Percentiles rank a stretch among this genome's conserved stretches.
phyloP scores from a whole-genome alignment of 2,113 vertebrate species.

The Terrapene triunguis region DNA sequence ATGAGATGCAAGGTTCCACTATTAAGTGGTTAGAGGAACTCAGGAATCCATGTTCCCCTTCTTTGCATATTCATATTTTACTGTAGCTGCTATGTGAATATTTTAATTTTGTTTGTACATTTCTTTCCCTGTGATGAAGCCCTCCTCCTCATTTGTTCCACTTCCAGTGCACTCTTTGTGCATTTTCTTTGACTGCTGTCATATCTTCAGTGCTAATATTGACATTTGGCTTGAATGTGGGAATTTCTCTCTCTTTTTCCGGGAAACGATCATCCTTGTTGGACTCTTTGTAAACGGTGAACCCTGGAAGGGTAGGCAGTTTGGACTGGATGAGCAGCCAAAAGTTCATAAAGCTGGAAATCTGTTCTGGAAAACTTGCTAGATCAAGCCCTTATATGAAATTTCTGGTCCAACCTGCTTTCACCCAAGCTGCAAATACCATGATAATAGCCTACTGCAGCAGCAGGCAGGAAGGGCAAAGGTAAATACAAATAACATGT shows the following conservation, averaged over 20 bases:
- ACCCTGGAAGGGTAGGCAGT: conserved; percentile 52
- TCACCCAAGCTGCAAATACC: not conserved
- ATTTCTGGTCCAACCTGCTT: not conserved
- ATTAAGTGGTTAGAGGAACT: conserved; percentile 3
- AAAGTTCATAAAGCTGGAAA: not conserved
- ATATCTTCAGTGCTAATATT: conserved; percentile 37
- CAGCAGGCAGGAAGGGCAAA: conserved; percentile 12
- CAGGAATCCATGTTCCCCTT: conserved; percentile 2
- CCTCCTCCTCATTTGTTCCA: not conserved
- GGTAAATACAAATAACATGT: not conserved
- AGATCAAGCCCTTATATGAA: conserved; percentile 21
- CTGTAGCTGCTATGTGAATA: not conserved
- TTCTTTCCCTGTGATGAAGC: not conserved
- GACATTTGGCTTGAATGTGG: conserved; percentile 11
- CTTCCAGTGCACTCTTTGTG: not conserved
- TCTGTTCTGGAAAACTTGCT: conserved; percentile 29
- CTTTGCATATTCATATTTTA: not conserved
- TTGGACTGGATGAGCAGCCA: conserved; percentile 42
- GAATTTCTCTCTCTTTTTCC: conserved; percentile 2
- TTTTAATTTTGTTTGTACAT: not conserved
- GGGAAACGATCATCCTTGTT: not conserved
- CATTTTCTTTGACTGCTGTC: not conserved
- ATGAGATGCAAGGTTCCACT: not conserved
- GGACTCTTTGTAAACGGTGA: conserved; percentile 19
- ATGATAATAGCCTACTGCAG: conserved; percentile 1